phyloP scores from a whole-genome alignment of 2,888 invertebrate species.

The Meta bourneti region DNA sequence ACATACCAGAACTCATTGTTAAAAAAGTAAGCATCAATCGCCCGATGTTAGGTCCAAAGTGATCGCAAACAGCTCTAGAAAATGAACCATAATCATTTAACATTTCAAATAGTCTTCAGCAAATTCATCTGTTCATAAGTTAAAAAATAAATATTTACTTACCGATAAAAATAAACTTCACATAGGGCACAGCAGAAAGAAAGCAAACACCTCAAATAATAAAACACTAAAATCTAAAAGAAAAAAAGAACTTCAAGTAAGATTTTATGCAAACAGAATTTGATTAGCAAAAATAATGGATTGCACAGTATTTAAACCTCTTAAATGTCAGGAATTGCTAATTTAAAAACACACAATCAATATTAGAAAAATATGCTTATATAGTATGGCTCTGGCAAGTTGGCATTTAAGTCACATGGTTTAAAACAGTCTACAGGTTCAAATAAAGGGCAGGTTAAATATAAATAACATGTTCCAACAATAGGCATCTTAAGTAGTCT shows the following conservation, averaged over 20 bases:
- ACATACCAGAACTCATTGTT: slow-evolving; percentile 94
- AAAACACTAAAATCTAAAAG: slow-evolving; percentile 90
- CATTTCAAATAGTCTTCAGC: not conserved
- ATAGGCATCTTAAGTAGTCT: too few species aligned
- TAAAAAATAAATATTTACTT: slow-evolving; percentile 79
- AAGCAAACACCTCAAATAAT: slow-evolving; percentile 90
- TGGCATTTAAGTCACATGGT: too few species aligned
- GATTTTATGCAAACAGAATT: not conserved
- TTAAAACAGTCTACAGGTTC: too few species aligned
- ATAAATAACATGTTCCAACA: too few species aligned
- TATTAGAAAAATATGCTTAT: too few species aligned
- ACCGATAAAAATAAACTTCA: slow-evolving; percentile 97
- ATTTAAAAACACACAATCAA: too few species aligned
- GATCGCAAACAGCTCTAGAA: slow-evolving; percentile 77
- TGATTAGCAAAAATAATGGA: not conserved
- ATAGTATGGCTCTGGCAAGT: too few species aligned
- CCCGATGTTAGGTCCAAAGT: slow-evolving; percentile 92
- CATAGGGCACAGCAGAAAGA: slow-evolving; percentile 90
- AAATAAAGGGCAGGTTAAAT: too few species aligned
- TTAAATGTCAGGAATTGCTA: too few species aligned
- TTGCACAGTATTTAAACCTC: too few species aligned
- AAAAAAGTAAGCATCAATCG: slow-evolving; percentile 90
- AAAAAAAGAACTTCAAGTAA: not conserved
- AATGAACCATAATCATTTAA: slow-evolving; percentile 1
- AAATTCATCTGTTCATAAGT: not conserved